A percentile compares a stretch with the other conserved stretches of the same genome.
Conservation (phyloP, 2,113 vertebrate genomes). For the Charina bottae region DNA sequence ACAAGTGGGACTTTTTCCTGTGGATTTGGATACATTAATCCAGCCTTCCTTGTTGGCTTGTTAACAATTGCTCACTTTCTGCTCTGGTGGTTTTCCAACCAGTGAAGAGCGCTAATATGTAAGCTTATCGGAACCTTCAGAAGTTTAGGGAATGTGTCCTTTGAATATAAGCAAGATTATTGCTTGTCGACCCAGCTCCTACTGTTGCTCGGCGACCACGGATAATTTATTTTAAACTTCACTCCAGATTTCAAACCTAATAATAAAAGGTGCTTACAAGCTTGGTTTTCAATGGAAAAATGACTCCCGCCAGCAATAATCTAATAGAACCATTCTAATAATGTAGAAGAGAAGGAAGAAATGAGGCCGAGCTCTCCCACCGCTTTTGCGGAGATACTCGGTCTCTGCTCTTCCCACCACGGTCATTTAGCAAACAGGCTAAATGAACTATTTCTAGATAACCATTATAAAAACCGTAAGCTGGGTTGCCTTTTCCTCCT, state of each 20-base stretch:
- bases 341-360: not conserved
- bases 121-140: not conserved
- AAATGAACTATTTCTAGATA: not conserved
- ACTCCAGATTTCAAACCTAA: not conserved
- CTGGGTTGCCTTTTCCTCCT: not conserved
- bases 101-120: not conserved
- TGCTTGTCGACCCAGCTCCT: not conserved
- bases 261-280: not conserved
- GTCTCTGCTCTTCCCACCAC: not conserved
- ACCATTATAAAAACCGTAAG: not conserved
- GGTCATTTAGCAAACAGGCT: not conserved
- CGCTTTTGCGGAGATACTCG: not conserved
- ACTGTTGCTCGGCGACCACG: not conserved
- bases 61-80: not conserved
- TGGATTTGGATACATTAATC: not conserved
- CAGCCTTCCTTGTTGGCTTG: not conserved
- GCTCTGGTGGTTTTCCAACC: not conserved
- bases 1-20: not conserved
- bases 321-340: not conserved
- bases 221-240: not conserved
- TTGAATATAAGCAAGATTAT: not conserved
- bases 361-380: not conserved
- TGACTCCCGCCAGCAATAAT: not conserved
- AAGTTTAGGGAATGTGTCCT: not conserved
- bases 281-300: not conserved